Conservation (phyloP, 2,113 vertebrate species). For the human (Homo sapiens) region DNA sequence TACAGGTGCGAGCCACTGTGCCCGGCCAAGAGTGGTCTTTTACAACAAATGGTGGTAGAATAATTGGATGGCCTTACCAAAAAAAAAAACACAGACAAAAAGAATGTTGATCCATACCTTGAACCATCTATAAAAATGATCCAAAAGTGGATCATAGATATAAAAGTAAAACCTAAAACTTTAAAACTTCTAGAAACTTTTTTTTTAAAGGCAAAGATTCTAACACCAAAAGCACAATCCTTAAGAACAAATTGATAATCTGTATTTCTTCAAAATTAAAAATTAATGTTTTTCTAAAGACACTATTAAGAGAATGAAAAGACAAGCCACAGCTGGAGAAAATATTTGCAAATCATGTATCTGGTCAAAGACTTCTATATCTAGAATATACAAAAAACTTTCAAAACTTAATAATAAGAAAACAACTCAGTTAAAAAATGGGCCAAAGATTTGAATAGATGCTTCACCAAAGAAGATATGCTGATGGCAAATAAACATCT, state of each 20-base stretch:
- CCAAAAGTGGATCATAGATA: neutral
- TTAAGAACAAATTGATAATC: neutral
- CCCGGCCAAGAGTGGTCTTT: neutral
- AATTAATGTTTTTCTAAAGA: neutral
- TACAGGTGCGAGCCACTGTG: too few relatives aligned
- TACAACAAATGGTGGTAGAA: neutral
- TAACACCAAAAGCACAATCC: neutral
- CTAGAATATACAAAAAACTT: neutral
- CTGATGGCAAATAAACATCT: neutral
- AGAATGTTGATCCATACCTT: neutral
- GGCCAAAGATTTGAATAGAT: neutral
- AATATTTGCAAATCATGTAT: neutral
- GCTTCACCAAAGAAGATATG: neutral
- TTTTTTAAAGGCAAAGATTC: neutral
- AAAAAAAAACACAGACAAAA: neutral
- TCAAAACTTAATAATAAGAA: neutral
- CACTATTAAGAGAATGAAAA: slow-evolving; percentile 7
- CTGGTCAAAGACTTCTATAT: neutral
- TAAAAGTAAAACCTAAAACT: neutral
- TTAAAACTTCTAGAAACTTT: neutral
- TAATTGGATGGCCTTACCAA: neutral
- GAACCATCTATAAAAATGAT: neutral
- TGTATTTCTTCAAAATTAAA: neutral
- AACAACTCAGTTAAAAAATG: neutral
- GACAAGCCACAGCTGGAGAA: neutral